phyloP scores from a whole-genome alignment of 2,113 vertebrate species.

The Empidonax traillii region DNA sequence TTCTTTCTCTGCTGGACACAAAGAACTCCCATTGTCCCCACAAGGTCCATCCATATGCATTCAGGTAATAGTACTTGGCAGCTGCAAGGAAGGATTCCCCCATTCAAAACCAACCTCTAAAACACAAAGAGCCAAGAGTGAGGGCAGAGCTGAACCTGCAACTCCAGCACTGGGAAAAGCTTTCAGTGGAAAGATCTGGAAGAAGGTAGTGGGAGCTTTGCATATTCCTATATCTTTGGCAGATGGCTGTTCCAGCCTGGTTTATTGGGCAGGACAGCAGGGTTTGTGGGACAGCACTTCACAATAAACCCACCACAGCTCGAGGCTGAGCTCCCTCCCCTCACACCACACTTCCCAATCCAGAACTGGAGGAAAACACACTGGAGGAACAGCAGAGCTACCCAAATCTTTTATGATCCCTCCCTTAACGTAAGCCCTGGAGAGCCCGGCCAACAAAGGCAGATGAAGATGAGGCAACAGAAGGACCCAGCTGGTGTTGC shows the following conservation, averaged over 20 bases:
- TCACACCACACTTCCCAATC: not conserved
- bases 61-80: not conserved
- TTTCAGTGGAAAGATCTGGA: not conserved
- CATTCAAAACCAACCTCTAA: not conserved
- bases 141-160: not conserved
- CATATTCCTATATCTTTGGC: constrained; percentile 74
- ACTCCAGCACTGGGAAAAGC: not conserved
- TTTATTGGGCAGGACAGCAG: not conserved
- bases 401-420: not conserved
- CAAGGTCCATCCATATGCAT: not conserved
- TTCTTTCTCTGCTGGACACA: not conserved
- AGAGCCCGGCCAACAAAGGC: not conserved
- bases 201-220: constrained; percentile 59
- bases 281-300: not conserved
- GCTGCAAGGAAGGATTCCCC: not conserved
- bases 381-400: not conserved
- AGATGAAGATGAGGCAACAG: not conserved
- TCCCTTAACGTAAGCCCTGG: not conserved
- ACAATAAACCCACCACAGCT: not conserved
- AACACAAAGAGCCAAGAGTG: not conserved
- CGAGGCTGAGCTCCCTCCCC: not conserved
- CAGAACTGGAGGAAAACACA: not conserved
- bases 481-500: not conserved
- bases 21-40: not conserved
- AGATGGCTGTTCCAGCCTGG: constrained; percentile 66